Base-by-base conservation (phyloP, 2,888 invertebrate genomes). In the Sepiola atlantica region DNA sequence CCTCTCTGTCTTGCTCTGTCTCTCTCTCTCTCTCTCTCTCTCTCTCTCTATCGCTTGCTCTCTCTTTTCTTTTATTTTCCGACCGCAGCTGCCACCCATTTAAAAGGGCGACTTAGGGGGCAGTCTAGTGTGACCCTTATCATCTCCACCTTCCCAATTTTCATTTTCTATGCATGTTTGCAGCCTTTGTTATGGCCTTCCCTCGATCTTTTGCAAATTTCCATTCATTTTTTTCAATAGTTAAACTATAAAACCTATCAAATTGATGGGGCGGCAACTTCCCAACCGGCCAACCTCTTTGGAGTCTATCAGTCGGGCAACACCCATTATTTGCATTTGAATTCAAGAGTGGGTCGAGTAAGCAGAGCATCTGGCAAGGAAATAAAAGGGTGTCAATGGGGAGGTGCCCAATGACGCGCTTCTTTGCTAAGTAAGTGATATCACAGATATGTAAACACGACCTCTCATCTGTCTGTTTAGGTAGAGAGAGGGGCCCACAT, bases 41-140 rank as follows among this genome's bases (percentile, higher is more conserved):
- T 45, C 45, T 45, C 45, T 45, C 45, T 45, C 45, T 45, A 4
- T 45, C 45, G 45, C 8, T 45, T 45, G 2, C 77, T n/a, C n/a
- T 16, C 77, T n/a, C 77, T n/a, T n/a, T n/a, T n/a, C 77, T 77
- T 77, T 77, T 28, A 12, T 61, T 77, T 77, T 57, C 77, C 77
- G 77, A 77, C n/a, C 77, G n/a, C 77, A 77, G 77, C 77, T n/a
- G 77, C 16, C 77, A 77, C n/a, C 77, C n/a, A 77, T 77, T 77
- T n/a, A 32, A n/a, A 77, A 77, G 77, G n/a, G 4, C 10, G n/a
- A 45, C 45, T 45, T 45, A 8, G 45, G 8, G 8, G 8, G 45
- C 45, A 45, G 45, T 45, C 45, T 45, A 8, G 45, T 45, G 45
- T 45, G 45, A 45, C 45, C 45, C n/a, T 32, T 32, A n/a, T 18